A percentile compares a stretch with the other conserved stretches of the same genome.
phyloP scores from a whole-genome alignment of 2,113 vertebrate genomes.

The Isurus oxyrinchus region DNA sequence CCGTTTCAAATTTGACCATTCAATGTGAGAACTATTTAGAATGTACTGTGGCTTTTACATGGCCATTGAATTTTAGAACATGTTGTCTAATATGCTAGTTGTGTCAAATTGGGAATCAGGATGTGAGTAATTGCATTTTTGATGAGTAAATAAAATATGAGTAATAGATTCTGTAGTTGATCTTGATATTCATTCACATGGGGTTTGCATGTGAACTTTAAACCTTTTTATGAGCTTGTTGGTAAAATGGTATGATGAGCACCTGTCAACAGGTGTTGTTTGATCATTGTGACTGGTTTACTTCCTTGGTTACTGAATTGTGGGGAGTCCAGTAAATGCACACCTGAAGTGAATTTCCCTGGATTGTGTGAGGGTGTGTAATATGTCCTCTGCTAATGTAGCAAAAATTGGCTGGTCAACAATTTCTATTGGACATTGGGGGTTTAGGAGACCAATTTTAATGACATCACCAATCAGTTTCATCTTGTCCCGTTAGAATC shows the following conservation, averaged over 20 bases:
- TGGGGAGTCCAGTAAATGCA: background rate
- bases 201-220: background rate
- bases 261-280: background rate
- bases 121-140: conserved; percentile 8
- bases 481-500: background rate
- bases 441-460: background rate
- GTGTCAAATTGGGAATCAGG: background rate
- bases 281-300: background rate
- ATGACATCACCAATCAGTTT: background rate
- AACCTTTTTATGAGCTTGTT: background rate
- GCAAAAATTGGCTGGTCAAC: background rate
- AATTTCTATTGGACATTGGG: background rate
- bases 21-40: background rate
- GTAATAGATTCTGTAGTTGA: background rate
- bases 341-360: background rate
- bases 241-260: background rate
- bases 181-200: background rate
- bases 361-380: background rate
- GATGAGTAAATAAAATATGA: background rate
- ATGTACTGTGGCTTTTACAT: background rate
- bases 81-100: background rate
- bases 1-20: background rate
- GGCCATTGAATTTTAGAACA: background rate
- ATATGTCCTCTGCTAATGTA: background rate
- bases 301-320: background rate